Evolutionary conservation across 1,140 invertebrate species (phyloP).

Genomic region (Aphelenchoides besseyi): DNA sequence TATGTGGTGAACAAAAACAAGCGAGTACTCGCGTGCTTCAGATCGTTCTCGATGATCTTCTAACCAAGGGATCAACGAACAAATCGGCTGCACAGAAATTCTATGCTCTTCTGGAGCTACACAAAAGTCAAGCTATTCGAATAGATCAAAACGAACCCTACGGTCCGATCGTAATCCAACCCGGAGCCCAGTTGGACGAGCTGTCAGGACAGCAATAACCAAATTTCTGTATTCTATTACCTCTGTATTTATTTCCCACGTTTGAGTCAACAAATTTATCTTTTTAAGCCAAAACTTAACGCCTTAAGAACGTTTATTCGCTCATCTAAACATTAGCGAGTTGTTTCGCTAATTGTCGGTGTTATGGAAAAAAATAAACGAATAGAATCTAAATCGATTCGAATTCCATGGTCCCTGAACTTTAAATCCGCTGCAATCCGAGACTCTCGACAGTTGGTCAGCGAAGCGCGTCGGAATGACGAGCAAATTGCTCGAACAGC

Average conservation of each 20-base stretch:
- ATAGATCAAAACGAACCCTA: slow-evolving; percentile 46
- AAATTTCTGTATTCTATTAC: slow-evolving; percentile 70
- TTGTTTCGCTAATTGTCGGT: too few relatives aligned
- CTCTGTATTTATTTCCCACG: background rate
- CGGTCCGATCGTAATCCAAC: slow-evolving; percentile 39
- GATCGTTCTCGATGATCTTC: slow-evolving; percentile 46
- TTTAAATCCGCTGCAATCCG: too few relatives aligned
- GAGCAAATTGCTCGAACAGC: too few relatives aligned
- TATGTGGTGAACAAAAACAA: slow-evolving; percentile 9
- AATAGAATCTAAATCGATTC: too few relatives aligned
- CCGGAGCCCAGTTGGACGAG: slow-evolving; percentile 41
- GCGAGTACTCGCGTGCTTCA: slow-evolving; percentile 19
- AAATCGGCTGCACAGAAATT: slow-evolving; percentile 67
- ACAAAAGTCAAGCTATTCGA: slow-evolving; percentile 65
- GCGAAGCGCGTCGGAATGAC: too few relatives aligned
- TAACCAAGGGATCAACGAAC: slow-evolving; percentile 52
- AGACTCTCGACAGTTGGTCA: too few relatives aligned
- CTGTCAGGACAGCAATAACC: background rate
- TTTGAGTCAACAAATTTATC: background rate
- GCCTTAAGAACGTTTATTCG: too few relatives aligned
- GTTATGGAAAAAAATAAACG: too few relatives aligned
- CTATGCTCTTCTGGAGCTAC: slow-evolving; percentile 66
- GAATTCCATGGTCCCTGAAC: too few relatives aligned
- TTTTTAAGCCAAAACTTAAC: background rate
- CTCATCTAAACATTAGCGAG: too few relatives aligned